These are phyloP conservation scores for Drosophila lini DNA, from an alignment of 1,140 invertebrate genomes.

Conservation along the genomic window DNA sequence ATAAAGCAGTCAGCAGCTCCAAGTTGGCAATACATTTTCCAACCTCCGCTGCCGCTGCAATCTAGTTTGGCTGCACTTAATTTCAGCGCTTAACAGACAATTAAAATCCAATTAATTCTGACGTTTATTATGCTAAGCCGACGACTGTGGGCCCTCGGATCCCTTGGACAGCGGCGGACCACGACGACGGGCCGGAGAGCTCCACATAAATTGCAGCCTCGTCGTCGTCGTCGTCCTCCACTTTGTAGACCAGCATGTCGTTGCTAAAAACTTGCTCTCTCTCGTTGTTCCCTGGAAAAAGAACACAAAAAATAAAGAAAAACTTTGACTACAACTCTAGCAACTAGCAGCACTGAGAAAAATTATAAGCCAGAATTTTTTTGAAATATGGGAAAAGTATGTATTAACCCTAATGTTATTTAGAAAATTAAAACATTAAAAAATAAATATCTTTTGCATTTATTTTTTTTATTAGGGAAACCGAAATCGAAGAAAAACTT, in stretches of 20 bases:
- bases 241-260: slow-evolving; percentile 37
- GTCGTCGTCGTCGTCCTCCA: slow-evolving; percentile 45
- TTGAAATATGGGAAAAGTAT: neutral
- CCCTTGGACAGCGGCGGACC: slow-evolving; percentile 13
- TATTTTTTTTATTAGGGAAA: too few species aligned
- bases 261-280: slow-evolving; percentile 51
- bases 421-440: too few species aligned
- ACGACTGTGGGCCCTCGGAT: slow-evolving; percentile 54
- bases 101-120: slow-evolving; percentile 83
- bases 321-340: slow-evolving; percentile 15
- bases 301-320: neutral
- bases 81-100: slow-evolving; percentile 83
- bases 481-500: too few species aligned
- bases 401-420: too few species aligned
- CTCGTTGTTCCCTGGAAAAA: slow-evolving; percentile 16
- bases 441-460: too few species aligned
- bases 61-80: slow-evolving; percentile 80
- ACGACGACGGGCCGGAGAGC: slow-evolving; percentile 13
- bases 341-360: neutral
- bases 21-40: slow-evolving; percentile 70
- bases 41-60: slow-evolving; percentile 26
- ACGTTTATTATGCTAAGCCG: slow-evolving; percentile 82
- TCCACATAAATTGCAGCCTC: slow-evolving; percentile 41
- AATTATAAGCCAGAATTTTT: neutral
- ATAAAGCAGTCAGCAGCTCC: slow-evolving; percentile 71